A percentile compares a stretch with the other conserved stretches of the same genome.
Evolutionary conservation across 2,113 vertebrate genomes (phyloP).

Genomic region (Gobius niger): DNA sequence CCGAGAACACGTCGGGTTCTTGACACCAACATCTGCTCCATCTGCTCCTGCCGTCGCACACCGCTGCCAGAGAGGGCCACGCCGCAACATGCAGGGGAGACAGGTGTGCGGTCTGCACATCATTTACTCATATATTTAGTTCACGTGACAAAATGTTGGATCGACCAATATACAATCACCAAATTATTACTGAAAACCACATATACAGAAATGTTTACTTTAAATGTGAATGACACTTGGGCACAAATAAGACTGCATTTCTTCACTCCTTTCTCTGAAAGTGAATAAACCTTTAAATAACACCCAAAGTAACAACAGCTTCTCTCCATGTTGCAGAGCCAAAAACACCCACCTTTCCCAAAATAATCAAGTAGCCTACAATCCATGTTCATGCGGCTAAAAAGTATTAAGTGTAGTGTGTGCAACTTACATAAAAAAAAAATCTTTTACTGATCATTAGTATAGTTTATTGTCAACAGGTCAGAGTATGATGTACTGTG

Average conservation of each 20-base stretch:
- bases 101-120: slow-evolving; percentile 33
- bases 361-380: not conserved
- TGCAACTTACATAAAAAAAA: not conserved
- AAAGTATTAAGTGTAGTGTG: not conserved
- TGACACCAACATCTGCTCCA: slow-evolving; percentile 69
- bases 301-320: not conserved
- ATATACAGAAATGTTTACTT: not conserved
- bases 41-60: slow-evolving; percentile 48
- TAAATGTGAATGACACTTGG: not conserved
- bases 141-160: not conserved
- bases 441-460: no score
- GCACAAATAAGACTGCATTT: not conserved
- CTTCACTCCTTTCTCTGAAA: not conserved
- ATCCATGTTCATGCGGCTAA: not conserved
- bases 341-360: not conserved
- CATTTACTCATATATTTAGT: not conserved
- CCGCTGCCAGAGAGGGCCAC: slow-evolving; percentile 9
- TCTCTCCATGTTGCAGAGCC: not conserved
- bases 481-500: no score
- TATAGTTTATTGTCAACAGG: no score
- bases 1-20: slow-evolving; percentile 46
- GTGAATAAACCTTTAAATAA: not conserved
- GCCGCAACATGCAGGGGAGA: slow-evolving; percentile 14
- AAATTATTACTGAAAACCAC: not conserved
- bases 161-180: not conserved